Evolutionary conservation across 2,797 vertebrate species (phyloP).

Genomic region (Ctenosaura bakeri): DNA sequence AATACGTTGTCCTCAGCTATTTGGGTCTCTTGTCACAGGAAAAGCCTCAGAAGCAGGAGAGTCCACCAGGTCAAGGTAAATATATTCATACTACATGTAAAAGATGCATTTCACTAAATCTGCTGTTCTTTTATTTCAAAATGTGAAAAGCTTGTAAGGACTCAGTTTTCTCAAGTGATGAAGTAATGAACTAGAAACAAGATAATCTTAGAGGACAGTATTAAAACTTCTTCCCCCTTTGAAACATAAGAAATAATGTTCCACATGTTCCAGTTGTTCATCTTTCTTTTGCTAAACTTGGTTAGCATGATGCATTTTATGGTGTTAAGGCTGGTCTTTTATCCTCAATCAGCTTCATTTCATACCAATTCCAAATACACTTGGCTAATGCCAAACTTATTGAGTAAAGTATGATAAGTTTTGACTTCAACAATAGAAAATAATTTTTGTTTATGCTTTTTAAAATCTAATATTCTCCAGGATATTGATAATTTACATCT

Average conservation of each 20-base stretch:
- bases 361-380: background rate
- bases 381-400: background rate
- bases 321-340: background rate
- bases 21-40: constrained; percentile 84
- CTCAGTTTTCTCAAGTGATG: background rate
- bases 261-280: background rate
- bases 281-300: background rate
- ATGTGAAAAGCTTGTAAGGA: background rate
- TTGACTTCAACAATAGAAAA: background rate
- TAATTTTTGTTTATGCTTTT: background rate
- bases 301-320: background rate
- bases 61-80: constrained; percentile 82
- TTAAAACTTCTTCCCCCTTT: background rate
- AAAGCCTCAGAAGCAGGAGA: constrained; percentile 74
- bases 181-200: background rate
- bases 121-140: background rate
- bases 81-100: background rate
- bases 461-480: background rate
- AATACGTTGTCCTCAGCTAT: constrained; percentile 93
- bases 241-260: background rate
- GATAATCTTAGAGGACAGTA: background rate
- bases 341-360: background rate
- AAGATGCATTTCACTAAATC: rapidly evolving
- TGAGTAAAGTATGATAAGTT: background rate
- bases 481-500: background rate